Evolutionary conservation across 2,888 invertebrate species (phyloP).

Genomic region (Dicyrtomina minuta): DNA sequence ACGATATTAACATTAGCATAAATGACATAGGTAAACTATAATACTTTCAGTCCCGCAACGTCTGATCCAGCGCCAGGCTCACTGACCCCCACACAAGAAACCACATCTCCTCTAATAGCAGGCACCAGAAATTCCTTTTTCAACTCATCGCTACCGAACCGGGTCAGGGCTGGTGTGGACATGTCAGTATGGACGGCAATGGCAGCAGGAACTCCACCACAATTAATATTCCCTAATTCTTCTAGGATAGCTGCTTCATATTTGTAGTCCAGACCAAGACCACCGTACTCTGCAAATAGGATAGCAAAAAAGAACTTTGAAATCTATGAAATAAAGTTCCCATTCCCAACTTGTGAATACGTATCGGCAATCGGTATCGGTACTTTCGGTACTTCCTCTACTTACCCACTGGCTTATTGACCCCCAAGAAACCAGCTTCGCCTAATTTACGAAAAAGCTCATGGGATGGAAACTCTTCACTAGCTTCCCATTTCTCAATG

Average conservation of each 20-base stretch:
- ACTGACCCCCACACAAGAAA: slow-evolving; percentile 61
- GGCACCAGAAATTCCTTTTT: slow-evolving; percentile 59
- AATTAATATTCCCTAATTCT: slow-evolving; percentile 60
- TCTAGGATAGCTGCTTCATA: slow-evolving; percentile 61
- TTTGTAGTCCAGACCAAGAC: slow-evolving; percentile 61
- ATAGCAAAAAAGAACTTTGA: neutral
- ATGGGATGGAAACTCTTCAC: slow-evolving; percentile 60
- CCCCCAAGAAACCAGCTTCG: slow-evolving; percentile 60
- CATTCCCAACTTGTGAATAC: no score
- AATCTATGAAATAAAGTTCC: no score
- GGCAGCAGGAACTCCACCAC: slow-evolving; percentile 59
- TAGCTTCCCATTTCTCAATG: slow-evolving; percentile 61
- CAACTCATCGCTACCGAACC: slow-evolving; percentile 59
- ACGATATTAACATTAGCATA: neutral
- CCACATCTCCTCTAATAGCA: slow-evolving; percentile 59
- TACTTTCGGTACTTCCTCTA: no score
- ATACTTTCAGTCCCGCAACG: slow-evolving; percentile 57
- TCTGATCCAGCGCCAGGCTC: slow-evolving; percentile 61
- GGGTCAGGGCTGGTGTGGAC: slow-evolving; percentile 61
- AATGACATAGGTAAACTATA: neutral
- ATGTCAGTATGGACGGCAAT: slow-evolving; percentile 62
- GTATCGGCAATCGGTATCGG: no score
- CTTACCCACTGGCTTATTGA: slow-evolving; percentile 53
- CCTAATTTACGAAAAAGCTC: slow-evolving; percentile 61
- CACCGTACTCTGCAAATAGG: slow-evolving; percentile 59